phyloP scores from a whole-genome alignment of 2,797 vertebrate species.

The Ataeniobius toweri region DNA sequence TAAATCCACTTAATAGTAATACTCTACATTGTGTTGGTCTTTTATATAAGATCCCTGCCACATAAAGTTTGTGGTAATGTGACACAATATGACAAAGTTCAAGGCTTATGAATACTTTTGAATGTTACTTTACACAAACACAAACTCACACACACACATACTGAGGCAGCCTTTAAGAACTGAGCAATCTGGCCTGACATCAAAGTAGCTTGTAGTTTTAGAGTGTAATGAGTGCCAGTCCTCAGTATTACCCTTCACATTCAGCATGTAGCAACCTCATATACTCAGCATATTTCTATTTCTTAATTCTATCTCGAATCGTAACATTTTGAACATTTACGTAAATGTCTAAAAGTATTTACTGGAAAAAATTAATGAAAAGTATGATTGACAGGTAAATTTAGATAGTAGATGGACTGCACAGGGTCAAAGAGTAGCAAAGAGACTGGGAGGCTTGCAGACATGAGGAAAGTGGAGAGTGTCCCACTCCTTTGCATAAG shows the following conservation, averaged over 20 bases:
- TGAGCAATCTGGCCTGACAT: slow-evolving; percentile 63
- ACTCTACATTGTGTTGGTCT: background rate
- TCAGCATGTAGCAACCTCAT: slow-evolving; percentile 44
- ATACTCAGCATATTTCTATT: slow-evolving; percentile 16
- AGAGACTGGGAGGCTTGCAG: slow-evolving; percentile 13
- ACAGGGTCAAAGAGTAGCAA: slow-evolving; percentile 16
- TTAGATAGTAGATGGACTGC: slow-evolving; percentile 37
- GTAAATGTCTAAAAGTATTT: slow-evolving; percentile 34
- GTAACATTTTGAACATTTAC: slow-evolving; percentile 21
- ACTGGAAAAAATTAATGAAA: slow-evolving; percentile 33
- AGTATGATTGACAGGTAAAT: slow-evolving; percentile 13
- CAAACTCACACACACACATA: slow-evolving; percentile 14
- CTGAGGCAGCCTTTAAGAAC: slow-evolving; percentile 42
- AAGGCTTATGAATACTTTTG: background rate
- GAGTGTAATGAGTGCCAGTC: slow-evolving; percentile 53
- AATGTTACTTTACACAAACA: background rate
- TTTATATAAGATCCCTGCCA: background rate
- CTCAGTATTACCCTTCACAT: slow-evolving; percentile 50
- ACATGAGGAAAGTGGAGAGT: slow-evolving; percentile 10
- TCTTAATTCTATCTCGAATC: background rate
- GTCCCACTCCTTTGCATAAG: slow-evolving; percentile 57
- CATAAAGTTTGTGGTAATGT: background rate
- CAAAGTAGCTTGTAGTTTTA: slow-evolving; percentile 50
- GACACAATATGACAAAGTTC: background rate
- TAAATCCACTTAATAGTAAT: background rate